phyloP scores from a whole-genome alignment of 2,797 vertebrate species.

The Peromyscus aztecus region DNA sequence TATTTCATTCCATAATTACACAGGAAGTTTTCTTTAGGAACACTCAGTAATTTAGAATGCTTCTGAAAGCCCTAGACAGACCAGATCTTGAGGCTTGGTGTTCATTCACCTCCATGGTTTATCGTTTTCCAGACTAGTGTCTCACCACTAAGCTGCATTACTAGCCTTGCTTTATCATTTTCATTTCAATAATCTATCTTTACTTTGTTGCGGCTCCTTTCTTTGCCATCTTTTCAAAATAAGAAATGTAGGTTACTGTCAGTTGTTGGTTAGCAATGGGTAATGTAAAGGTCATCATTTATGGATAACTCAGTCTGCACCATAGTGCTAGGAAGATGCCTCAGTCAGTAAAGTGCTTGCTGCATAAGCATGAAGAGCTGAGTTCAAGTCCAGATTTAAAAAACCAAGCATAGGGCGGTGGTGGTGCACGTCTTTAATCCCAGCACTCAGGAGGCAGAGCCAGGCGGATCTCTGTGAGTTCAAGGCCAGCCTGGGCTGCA shows the following conservation, averaged over 20 bases:
- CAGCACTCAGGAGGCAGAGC: too few relatives aligned
- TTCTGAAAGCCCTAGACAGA: constrained; percentile 37
- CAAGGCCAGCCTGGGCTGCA: too few relatives aligned
- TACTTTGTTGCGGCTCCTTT: constrained; percentile 52
- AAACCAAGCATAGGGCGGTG: not conserved
- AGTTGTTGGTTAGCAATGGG: constrained; percentile 4
- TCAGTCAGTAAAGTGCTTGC: not conserved
- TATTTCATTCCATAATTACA: constrained; percentile 4
- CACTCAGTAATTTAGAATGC: not conserved
- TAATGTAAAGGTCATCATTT: not conserved
- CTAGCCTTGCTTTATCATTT: not conserved
- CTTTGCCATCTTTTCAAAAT: constrained; percentile 6
- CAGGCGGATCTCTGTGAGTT: too few relatives aligned
- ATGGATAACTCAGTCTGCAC: not conserved
- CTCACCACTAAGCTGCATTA: not conserved
- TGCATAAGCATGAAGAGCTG: not conserved
- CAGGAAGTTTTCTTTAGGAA: not conserved
- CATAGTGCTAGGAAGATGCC: not conserved
- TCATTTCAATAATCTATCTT: not conserved
- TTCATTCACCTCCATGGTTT: not conserved
- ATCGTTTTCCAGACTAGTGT: not conserved
- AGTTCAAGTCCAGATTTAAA: not conserved
- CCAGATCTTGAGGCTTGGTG: not conserved
- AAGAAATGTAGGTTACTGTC: constrained; percentile 9
- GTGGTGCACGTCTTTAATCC: too few relatives aligned